Evolutionary conservation across 2,113 vertebrate genomes (phyloP), one percentile per base, ranked within the genome.

Genomic region (Forbesichthys agassizii): DNA sequence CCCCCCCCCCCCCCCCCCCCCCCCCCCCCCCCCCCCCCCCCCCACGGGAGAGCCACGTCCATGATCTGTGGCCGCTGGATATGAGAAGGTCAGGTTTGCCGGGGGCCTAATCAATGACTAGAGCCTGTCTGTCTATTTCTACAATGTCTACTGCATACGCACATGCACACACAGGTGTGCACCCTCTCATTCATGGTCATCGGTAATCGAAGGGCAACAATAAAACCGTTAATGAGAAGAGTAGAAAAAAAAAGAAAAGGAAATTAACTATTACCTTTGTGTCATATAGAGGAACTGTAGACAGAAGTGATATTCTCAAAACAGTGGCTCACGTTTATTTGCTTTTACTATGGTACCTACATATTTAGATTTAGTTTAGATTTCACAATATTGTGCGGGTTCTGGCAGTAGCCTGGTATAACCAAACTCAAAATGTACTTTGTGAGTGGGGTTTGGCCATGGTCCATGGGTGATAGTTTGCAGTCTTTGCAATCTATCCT

Each of bases 81-180:
- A 71, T 78, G 64, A 78, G 79, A 86, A 82, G 74, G 82, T 89
- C 80, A 88, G 74, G 72, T 74, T 80, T 77, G 68, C 63, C 70
- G 62, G 69, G 36, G 75, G 14, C 33, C 64, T 80, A 68, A 91
- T 92, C 89, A 86, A 91, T 90, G 85, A 61, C 68, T 54, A 83
- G 85, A 88, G 83, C 73, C 85, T 69, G 47, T 14, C 33, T 71
- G 82, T 88, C 81, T 84, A 67, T 79, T 76, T 66, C 27, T 61
- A 73, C 74, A 64, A 64, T 57, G 71, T 57, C 51, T 3, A 52
- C 20, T 6, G 47, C 61, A 71, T 27, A 27, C 51, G 4, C 57
- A 61, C 60, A 61, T 27, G 27, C 27, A 27, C 72, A 70, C 64
- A 77, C 59, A 67, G 36, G n/a, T n/a, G n/a, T 16, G 33, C 20